Conservation (phyloP, 2,113 vertebrate genomes). For the Notothenia rossii region DNA sequence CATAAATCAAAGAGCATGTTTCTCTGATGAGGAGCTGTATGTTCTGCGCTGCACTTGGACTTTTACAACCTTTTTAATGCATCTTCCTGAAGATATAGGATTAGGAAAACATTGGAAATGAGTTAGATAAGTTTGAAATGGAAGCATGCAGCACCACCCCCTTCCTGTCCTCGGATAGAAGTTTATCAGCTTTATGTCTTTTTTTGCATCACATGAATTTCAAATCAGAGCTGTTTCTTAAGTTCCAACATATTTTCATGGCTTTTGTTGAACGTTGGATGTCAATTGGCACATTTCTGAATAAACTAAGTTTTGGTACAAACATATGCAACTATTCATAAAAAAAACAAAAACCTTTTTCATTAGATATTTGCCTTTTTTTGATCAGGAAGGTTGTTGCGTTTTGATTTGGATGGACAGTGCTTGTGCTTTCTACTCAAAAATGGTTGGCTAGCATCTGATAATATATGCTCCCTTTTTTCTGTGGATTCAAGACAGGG, state of each 20-base stretch:
- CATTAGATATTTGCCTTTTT: too few relatives aligned
- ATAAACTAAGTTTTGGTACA: neutral
- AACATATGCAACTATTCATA: too few relatives aligned
- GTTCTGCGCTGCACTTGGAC: slow-evolving; percentile 14
- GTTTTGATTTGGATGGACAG: too few relatives aligned
- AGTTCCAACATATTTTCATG: neutral
- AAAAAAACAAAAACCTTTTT: too few relatives aligned
- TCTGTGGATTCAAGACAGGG: neutral
- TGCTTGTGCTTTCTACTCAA: too few relatives aligned
- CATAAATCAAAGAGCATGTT: slow-evolving; percentile 67
- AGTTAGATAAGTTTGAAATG: slow-evolving; percentile 15
- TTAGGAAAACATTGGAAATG: slow-evolving; percentile 20
- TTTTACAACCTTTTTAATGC: slow-evolving; percentile 29
- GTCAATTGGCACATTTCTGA: neutral
- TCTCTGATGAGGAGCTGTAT: slow-evolving; percentile 36
- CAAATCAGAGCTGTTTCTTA: neutral
- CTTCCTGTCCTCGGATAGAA: too few relatives aligned
- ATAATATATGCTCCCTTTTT: too few relatives aligned
- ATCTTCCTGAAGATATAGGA: slow-evolving; percentile 9
- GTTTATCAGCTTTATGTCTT: neutral
- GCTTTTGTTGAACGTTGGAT: too few relatives aligned
- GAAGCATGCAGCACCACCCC: neutral
- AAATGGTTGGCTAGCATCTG: neutral
- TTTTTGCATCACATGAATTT: neutral
- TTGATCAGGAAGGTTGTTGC: too few relatives aligned